Evolutionary conservation across 2,888 invertebrate genomes (phyloP).

Genomic region (Eupithecia abbreviata): DNA sequence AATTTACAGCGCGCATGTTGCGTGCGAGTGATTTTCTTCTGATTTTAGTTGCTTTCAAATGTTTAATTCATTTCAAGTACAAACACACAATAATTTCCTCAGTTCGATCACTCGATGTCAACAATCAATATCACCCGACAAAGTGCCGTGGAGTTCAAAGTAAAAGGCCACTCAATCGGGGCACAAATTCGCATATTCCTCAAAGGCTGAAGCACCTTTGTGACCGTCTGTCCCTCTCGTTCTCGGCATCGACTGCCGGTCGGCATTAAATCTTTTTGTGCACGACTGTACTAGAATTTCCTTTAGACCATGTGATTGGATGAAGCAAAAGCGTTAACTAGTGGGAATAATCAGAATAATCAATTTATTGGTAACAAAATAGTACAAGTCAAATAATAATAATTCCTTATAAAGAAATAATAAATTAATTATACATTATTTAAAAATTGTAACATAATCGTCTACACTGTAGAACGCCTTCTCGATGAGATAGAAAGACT

Average conservation of each 20-base stretch:
- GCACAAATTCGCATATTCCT: slow-evolving; percentile 20
- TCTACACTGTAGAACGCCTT: too few relatives aligned
- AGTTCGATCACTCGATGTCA: not conserved
- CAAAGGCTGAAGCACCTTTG: slow-evolving; percentile 26
- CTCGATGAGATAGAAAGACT: too few relatives aligned
- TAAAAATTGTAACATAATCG: too few relatives aligned
- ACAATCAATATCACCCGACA: not conserved
- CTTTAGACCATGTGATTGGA: not conserved
- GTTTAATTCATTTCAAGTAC: not conserved
- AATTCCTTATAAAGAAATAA: too few relatives aligned
- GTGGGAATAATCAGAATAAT: too few relatives aligned
- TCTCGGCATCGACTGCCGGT: not conserved
- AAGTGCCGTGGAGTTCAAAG: not conserved
- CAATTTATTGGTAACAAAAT: too few relatives aligned
- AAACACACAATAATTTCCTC: not conserved
- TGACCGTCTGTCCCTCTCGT: not conserved
- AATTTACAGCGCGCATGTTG: too few relatives aligned
- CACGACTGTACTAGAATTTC: not conserved
- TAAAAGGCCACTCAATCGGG: slow-evolving; percentile 1
- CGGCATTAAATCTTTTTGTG: not conserved
- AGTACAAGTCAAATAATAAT: too few relatives aligned
- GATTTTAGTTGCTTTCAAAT: not conserved
- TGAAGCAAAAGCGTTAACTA: not conserved
- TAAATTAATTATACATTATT: too few relatives aligned
- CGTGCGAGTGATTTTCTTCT: too few relatives aligned